These are phyloP conservation scores for Lycia hirtaria DNA, from an alignment of 2,888 invertebrate species.

Conservation along the genomic window DNA sequence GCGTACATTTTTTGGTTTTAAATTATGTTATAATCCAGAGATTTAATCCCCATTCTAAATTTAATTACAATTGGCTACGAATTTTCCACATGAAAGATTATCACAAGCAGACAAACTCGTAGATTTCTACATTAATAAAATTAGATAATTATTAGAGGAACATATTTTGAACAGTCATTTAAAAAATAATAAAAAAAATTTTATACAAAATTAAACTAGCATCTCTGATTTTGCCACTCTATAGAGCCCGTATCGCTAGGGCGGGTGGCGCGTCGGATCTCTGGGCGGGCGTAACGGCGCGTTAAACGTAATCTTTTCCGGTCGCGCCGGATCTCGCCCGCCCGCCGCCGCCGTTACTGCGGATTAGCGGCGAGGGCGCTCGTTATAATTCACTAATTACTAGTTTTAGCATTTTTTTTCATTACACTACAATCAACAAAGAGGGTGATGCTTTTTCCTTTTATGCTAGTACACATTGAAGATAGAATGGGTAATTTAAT, in stretches of 20 bases:
- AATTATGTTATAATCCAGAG: no score
- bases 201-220: not conserved
- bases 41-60: no score
- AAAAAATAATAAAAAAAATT: not conserved
- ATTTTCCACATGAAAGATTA: no score
- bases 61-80: no score
- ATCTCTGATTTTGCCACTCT: not conserved
- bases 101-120: no score
- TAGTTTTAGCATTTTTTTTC: not conserved
- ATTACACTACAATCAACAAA: not conserved
- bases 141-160: no score
- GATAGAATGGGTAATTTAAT: no score
- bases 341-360: constrained; percentile 28
- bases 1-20: no score
- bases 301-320: constrained; percentile 47
- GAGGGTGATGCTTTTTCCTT: no score
- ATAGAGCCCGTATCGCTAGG: constrained; percentile 22
- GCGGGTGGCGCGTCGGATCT: constrained; percentile 16
- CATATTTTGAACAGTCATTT: no score
- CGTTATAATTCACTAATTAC: constrained; percentile 20
- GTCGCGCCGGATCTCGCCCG: constrained; percentile 25
- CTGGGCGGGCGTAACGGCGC: constrained; percentile 42
- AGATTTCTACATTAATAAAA: no score
- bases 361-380: constrained; percentile 24
- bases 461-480: no score